Evolutionary conservation across 2,888 invertebrate species (phyloP).

Genomic region (Leistus spinibarbis): DNA sequence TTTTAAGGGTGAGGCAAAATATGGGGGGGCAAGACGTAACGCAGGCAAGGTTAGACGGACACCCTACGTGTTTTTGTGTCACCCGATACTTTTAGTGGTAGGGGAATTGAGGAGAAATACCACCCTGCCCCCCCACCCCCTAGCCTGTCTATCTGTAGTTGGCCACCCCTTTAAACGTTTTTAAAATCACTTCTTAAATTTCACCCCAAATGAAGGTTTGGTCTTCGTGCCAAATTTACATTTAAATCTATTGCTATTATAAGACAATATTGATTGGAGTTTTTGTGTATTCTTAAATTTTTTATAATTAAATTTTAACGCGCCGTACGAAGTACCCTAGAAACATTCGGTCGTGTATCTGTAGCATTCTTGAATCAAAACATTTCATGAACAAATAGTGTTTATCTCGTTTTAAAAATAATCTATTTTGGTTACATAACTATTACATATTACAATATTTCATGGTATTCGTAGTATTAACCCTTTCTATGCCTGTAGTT

Average conservation of each 20-base stretch:
- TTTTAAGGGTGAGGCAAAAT: neutral
- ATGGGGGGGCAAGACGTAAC: neutral
- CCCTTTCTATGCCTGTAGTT: too few species aligned
- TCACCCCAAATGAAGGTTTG: neutral
- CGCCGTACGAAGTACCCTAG: too few species aligned
- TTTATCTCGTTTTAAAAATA: too few species aligned
- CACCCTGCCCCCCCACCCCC: neutral
- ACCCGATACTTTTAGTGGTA: neutral
- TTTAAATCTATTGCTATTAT: neutral
- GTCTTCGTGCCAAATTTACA: neutral
- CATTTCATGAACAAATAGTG: too few species aligned
- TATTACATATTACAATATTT: too few species aligned
- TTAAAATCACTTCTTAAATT: constrained; percentile 12
- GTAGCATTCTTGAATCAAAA: too few species aligned
- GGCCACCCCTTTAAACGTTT: neutral
- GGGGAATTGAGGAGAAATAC: neutral
- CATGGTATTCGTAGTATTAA: too few species aligned
- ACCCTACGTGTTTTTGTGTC: neutral
- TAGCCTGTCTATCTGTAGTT: neutral
- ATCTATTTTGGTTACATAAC: too few species aligned
- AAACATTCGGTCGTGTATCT: too few species aligned
- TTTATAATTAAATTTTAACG: neutral
- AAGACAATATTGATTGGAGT: neutral
- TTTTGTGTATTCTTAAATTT: neutral
- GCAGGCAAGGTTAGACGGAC: neutral